Base-by-base conservation (phyloP, 2,888 invertebrate species). In the Labia minor region DNA sequence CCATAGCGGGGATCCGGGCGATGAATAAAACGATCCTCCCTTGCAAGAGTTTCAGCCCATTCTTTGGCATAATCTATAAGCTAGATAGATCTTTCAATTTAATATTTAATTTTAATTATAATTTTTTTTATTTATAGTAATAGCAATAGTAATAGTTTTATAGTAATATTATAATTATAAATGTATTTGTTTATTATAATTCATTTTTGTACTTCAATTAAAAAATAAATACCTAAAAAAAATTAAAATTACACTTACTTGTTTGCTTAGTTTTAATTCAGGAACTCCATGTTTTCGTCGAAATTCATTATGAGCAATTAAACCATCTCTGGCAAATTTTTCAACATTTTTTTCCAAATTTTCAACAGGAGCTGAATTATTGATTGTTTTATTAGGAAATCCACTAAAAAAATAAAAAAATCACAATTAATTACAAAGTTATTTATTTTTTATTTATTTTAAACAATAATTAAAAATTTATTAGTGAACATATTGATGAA, bases 11-110 rank as follows among this genome's bases (percentile, higher is more conserved):
- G 81, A 70, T 85, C 83, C 0, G 84, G 80, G 49, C 88, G 82
- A 74, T 88, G 88, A 14, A 83, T 80, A 78, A 89, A 82, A 21
- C 80, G 79, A 70, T 86, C 85, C 69, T 81, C 84, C 71, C 80
- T 81, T 0, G 87, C 86, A 26, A 88, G 78, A 61, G 83, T 83
- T 62, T 86, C 83, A 0, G 88, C 88, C 88, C 89, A 89, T 76
- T 86, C 85, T 74, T 86, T 84, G 3, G 87, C 84, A 68, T 81
- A 78, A 72, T 82, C 49, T 49, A 14, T 49, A n/a, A 49, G 16
- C 49, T 49, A 49, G 11, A 33, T 33, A 33, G 11, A 33, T 33
- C 33, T 33, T 11, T 33, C 6, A 6, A 8, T 33, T 33, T 11
- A 33, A 8, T 33, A 8, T 33, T 33, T 33, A 33, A 33, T 33